Base-by-base conservation (phyloP, 2,797 vertebrate genomes). In the Lophius americanus region DNA sequence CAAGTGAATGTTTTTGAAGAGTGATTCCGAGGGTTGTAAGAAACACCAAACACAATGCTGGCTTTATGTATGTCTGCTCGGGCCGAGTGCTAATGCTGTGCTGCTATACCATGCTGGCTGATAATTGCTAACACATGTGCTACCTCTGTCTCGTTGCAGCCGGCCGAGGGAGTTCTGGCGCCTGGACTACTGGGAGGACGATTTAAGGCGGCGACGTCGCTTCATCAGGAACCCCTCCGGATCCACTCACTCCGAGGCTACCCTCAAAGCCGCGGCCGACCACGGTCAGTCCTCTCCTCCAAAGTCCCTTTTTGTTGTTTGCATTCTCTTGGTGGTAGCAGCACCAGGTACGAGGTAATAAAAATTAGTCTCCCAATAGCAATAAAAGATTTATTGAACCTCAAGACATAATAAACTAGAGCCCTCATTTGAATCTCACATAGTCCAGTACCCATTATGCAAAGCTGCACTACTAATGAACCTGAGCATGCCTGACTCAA, bases 121-220 rank as follows among this genome's bases (percentile, higher is more conserved):
- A 94, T 98, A 98, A 98, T 98, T 95, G 95, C 95, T 98, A 97
- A 97, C 97, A 98, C 92, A 95, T 98, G 96, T 97, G 95, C 84
- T 94, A 93, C 94, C 95, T 95, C 94, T 95, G 91, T 96, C 95
- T 95, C 92, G 91, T 90, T 95, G 94, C 95, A 96, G 95, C 95
- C 95, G 97, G 94, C 96, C 96, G 89, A 95, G 95, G 95, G 96
- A 96, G 94, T 99, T 98, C 95, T 99, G 98, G 97, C 96, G 98
- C 95, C 96, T 99, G 90, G 98, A 99, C 96, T 98, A 97, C 96
- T 99, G 98, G 98, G 98, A 99, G 93, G 98, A 99, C 94, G 97
- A 99, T 95, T 95, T 98, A 95, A 95, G 98, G 95, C 96, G 98
- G 93, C 97, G 98, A 86, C 95, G 96, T 77, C 97, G 98, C 89